These are phyloP conservation scores for Drosophila percnosoma DNA, from an alignment of 2,888 invertebrate species.

Conservation along the genomic window DNA sequence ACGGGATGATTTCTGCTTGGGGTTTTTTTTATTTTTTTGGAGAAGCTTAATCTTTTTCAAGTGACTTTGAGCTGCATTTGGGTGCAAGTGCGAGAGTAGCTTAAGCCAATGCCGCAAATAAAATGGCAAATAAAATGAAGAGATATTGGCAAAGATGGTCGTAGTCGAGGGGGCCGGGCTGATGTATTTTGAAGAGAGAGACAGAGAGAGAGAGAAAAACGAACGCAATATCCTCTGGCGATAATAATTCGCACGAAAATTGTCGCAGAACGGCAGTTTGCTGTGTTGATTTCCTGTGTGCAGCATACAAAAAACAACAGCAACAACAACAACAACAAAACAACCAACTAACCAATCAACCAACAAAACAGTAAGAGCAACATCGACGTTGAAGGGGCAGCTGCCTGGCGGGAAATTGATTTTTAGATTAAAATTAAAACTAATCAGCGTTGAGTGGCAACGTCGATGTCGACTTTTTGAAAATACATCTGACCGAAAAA, in stretches of 20 bases:
- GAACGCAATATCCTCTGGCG: constrained; percentile 74
- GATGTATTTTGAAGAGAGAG: not conserved
- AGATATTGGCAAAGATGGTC: constrained; percentile 48
- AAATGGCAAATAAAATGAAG: constrained; percentile 56
- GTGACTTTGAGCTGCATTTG: constrained; percentile 71
- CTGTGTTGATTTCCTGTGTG: constrained; percentile 80
- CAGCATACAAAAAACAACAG: constrained; percentile 56
- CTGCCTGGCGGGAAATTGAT: constrained; percentile 80
- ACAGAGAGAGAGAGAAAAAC: not conserved
- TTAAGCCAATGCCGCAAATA: constrained; percentile 69
- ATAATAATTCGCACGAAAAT: constrained; percentile 74
- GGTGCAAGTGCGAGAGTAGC: constrained; percentile 56
- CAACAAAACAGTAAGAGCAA: constrained; percentile 15
- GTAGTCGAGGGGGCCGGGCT: not conserved
- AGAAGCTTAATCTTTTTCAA: constrained; percentile 53
- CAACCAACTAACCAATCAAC: constrained; percentile 5
- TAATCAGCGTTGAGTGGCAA: constrained; percentile 80
- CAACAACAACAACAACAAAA: constrained; percentile 27
- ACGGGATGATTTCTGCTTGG: constrained; percentile 8
- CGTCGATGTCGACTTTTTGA: constrained; percentile 52
- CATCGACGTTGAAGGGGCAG: constrained; percentile 26
- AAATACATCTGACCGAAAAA: constrained; percentile 79
- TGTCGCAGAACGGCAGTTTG: constrained; percentile 65
- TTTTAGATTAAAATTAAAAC: constrained; percentile 83
- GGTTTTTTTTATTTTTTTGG: not conserved